Percentiles rank a stretch among this genome's conserved stretches.
These are phyloP conservation scores for Syritta pipiens DNA, from an alignment of 2,888 invertebrate genomes.

Conservation along the genomic window DNA sequence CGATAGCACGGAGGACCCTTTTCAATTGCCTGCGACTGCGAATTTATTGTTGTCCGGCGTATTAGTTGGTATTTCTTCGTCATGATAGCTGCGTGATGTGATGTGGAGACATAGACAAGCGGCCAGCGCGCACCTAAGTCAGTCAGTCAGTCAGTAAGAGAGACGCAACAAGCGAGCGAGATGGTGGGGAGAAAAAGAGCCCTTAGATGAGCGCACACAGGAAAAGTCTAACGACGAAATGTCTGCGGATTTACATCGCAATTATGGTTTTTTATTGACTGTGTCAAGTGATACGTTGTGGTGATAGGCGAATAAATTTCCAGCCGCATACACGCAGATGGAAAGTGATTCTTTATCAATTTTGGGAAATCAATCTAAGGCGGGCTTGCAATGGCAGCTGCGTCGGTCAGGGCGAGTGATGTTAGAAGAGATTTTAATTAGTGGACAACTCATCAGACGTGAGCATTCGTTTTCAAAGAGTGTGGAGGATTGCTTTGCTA, in stretches of 20 bases:
- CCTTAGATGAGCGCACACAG: constrained; percentile 32
- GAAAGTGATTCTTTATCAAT: constrained; percentile 70
- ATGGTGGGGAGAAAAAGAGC: too few species aligned
- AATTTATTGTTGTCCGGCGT: constrained; percentile 58
- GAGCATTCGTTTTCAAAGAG: too few species aligned
- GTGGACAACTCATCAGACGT: too few species aligned
- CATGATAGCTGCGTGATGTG: constrained; percentile 64
- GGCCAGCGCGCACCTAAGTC: constrained; percentile 47
- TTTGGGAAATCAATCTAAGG: constrained; percentile 61
- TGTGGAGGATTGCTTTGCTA: too few species aligned
- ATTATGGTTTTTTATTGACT: constrained; percentile 73
- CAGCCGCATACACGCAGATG: constrained; percentile 57
- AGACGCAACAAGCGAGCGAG: constrained; percentile 28
- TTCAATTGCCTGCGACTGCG: constrained; percentile 58
- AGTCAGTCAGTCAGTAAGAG: constrained; percentile 43
- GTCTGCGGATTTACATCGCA: constrained; percentile 72
- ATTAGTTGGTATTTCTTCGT: constrained; percentile 65
- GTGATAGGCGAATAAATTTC: constrained; percentile 70
- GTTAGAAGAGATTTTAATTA: too few species aligned
- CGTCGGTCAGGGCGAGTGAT: not conserved
- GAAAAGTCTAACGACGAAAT: constrained; percentile 54
- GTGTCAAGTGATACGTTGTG: constrained; percentile 71
- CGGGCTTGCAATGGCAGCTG: not conserved
- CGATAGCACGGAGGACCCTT: constrained; percentile 41
- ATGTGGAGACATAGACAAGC: constrained; percentile 59